Conservation (phyloP, 2,113 vertebrate genomes). For the Hippocampus abdominalis region DNA sequence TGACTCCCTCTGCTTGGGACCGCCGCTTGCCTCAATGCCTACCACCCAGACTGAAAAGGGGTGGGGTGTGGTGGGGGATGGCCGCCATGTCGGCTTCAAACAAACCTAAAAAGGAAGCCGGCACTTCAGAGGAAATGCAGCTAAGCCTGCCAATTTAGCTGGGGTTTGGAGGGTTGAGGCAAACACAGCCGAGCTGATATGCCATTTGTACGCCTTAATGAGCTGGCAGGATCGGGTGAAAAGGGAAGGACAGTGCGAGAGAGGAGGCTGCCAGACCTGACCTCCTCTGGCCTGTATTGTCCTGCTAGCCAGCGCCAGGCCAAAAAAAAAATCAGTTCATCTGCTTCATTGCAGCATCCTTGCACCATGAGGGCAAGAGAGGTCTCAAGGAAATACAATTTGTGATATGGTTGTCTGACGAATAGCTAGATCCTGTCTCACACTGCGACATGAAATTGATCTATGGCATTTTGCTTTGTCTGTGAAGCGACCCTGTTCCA, state of each 20-base stretch:
- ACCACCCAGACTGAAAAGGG: constrained; percentile 65
- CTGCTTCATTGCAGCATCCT: constrained; percentile 54
- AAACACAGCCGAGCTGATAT: constrained; percentile 75
- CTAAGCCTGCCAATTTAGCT: constrained; percentile 86
- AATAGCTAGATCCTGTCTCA: constrained; percentile 46
- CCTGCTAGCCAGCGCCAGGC: constrained; percentile 54
- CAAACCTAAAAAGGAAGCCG: constrained; percentile 77
- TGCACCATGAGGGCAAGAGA: constrained; percentile 35
- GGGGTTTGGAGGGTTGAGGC: constrained; percentile 71
- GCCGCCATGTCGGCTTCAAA: constrained; percentile 74
- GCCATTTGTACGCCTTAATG: constrained; percentile 91
- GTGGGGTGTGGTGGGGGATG: constrained; percentile 27
- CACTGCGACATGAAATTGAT: constrained; percentile 5
- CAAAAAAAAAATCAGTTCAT: constrained; percentile 50
- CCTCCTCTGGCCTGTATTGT: constrained; percentile 55
- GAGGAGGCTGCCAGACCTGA: constrained; percentile 55
- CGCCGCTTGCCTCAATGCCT: constrained; percentile 71
- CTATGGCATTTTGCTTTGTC: background rate
- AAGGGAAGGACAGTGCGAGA: constrained; percentile 45
- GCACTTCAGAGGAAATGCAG: constrained; percentile 81
- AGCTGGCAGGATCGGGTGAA: constrained; percentile 76
- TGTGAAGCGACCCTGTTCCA: background rate
- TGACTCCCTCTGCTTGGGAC: constrained; percentile 84
- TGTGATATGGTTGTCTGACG: constrained; percentile 62
- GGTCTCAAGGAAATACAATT: constrained; percentile 66